These are phyloP conservation scores for Triplophysa dalaica DNA, from an alignment of 2,113 vertebrate species.

Conservation along the genomic window DNA sequence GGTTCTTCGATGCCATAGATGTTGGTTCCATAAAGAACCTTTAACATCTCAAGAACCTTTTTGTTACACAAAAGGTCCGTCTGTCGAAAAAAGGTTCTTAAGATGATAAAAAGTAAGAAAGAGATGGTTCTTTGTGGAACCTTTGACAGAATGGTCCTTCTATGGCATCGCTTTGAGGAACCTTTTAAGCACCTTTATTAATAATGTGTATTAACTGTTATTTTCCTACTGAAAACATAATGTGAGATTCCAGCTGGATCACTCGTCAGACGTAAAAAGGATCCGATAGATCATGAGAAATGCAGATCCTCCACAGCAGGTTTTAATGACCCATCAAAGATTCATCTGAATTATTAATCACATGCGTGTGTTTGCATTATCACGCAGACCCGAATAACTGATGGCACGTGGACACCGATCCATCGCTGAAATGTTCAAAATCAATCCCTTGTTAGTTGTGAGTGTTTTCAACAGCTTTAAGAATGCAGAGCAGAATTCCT, in stretches of 20 bases:
- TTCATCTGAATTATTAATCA: conserved; percentile 53
- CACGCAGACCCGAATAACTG: conserved; percentile 40
- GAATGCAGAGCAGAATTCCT: conserved; percentile 34
- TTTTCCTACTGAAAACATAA: background rate
- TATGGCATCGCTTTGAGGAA: too few species aligned
- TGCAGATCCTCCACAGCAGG: conserved; percentile 33
- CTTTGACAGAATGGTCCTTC: too few species aligned
- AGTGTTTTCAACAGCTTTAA: conserved; percentile 18
- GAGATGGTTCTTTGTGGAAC: too few species aligned
- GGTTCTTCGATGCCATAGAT: too few species aligned
- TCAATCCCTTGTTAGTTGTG: conserved; percentile 1
- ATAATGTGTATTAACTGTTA: too few species aligned
- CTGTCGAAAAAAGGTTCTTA: too few species aligned
- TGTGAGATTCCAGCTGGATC: background rate
- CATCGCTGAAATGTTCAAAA: conserved; percentile 41
- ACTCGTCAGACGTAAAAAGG: conserved; percentile 9
- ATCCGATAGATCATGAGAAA: conserved; percentile 12
- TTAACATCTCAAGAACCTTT: too few species aligned
- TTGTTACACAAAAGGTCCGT: too few species aligned
- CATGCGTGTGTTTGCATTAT: conserved; percentile 50
- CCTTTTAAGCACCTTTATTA: too few species aligned
- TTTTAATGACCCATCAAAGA: conserved; percentile 46
- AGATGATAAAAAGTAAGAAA: too few species aligned
- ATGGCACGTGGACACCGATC: conserved; percentile 45
- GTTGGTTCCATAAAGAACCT: too few species aligned